Percentiles rank a stretch among this genome's conserved stretches.
Evolutionary conservation across 2,888 invertebrate genomes (phyloP).

Genomic region (Hylaea fasciaria): DNA sequence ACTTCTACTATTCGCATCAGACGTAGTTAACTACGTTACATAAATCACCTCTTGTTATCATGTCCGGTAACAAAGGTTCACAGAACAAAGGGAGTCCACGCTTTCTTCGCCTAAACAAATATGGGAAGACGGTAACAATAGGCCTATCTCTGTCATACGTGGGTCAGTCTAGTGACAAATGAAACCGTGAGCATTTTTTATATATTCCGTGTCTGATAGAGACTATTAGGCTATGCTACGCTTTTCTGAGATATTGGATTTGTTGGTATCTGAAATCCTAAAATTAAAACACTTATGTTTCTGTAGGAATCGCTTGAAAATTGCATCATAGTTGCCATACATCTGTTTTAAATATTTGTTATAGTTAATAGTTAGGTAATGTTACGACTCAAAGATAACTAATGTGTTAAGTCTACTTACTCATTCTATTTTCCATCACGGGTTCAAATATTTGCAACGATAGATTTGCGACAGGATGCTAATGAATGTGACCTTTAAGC

Average conservation of each 20-base stretch:
- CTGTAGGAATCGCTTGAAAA: too few relatives aligned
- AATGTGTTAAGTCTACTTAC: too few relatives aligned
- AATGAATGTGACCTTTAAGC: slow-evolving; percentile 41
- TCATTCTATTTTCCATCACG: slow-evolving; percentile 10
- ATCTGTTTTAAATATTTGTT: too few relatives aligned
- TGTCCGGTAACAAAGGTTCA: slow-evolving; percentile 26
- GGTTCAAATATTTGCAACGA: slow-evolving; percentile 40
- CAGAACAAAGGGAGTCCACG: slow-evolving; percentile 45
- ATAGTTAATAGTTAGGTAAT: too few relatives aligned
- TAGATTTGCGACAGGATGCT: slow-evolving; percentile 33
- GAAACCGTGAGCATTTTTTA: not conserved
- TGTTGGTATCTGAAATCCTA: too few relatives aligned
- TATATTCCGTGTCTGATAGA: not conserved
- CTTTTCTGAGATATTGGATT: too few relatives aligned
- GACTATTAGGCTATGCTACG: too few relatives aligned
- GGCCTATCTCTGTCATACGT: slow-evolving; percentile 17
- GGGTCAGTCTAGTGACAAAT: slow-evolving; percentile 24
- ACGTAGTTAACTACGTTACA: slow-evolving; percentile 33
- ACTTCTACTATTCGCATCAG: slow-evolving; percentile 24
- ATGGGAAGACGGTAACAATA: slow-evolving; percentile 45
- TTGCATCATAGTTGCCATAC: too few relatives aligned
- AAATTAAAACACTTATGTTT: too few relatives aligned
- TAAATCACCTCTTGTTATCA: slow-evolving; percentile 34
- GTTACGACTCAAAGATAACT: too few relatives aligned
- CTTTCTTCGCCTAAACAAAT: slow-evolving; percentile 44